These are phyloP conservation scores for Apodemia duryi DNA, from an alignment of 2,888 invertebrate species.

Conservation along the genomic window DNA sequence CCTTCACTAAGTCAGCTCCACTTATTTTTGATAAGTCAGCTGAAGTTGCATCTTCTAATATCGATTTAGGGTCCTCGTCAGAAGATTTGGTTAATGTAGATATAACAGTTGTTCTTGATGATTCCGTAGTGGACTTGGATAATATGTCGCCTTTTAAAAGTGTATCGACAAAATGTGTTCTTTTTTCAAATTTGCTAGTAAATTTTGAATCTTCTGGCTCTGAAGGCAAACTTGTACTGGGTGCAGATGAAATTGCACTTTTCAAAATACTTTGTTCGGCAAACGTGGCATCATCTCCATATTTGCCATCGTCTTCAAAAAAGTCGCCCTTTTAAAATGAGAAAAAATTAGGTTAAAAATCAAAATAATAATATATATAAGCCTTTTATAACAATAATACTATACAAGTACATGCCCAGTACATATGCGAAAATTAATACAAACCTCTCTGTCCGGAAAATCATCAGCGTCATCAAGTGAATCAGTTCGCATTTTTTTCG, in stretches of 20 bases:
- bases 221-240: conserved; percentile 39
- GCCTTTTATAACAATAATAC: too few relatives aligned
- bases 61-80: conserved; percentile 68
- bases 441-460: conserved; percentile 74
- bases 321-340: conserved; percentile 51
- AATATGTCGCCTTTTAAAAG: conserved; percentile 55
- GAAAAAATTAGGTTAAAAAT: conserved; percentile 10
- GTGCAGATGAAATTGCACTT: conserved; percentile 36
- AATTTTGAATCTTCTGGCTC: conserved; percentile 42
- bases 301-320: conserved; percentile 57
- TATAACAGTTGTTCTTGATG: conserved; percentile 68
- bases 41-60: conserved; percentile 67
- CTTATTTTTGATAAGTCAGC: conserved; percentile 71
- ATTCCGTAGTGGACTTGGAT: conserved; percentile 72
- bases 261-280: conserved; percentile 33
- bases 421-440: background rate
- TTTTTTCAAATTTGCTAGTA: conserved; percentile 45
- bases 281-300: conserved; percentile 40
- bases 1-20: conserved; percentile 66
- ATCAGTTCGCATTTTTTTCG: conserved; percentile 69
- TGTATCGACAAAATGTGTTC: conserved; percentile 54
- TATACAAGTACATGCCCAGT: background rate
- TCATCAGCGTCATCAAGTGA: conserved; percentile 76
- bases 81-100: conserved; percentile 71
- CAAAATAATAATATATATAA: background rate